A percentile compares a stretch with the other conserved stretches of the same genome.
Evolutionary conservation across 1,140 invertebrate species (phyloP).

Genomic region (Drosophila repleta): DNA sequence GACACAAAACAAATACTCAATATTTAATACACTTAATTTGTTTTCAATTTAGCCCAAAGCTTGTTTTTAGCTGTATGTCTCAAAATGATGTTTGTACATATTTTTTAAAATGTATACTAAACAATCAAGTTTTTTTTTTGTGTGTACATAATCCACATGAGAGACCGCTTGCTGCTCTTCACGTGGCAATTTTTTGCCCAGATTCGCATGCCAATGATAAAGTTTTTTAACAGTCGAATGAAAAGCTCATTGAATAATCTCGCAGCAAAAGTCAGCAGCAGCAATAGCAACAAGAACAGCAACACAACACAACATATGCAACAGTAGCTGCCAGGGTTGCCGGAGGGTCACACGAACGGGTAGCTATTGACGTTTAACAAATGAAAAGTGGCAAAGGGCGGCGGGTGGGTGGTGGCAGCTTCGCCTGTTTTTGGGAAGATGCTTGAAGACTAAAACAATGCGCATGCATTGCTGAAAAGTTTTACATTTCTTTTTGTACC

Average conservation of each 20-base stretch:
- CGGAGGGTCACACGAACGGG: slow-evolving; percentile 26
- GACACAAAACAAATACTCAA: too few species aligned
- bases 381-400: slow-evolving; percentile 6
- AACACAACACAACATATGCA: slow-evolving; percentile 51
- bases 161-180: slow-evolving; percentile 3
- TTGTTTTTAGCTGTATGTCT: too few species aligned
- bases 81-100: background rate
- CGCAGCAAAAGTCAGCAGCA: slow-evolving; percentile 26
- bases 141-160: slow-evolving; percentile 9
- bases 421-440: background rate
- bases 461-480: slow-evolving; percentile 70
- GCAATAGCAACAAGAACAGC: slow-evolving; percentile 19
- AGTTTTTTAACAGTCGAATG: slow-evolving; percentile 58
- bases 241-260: slow-evolving; percentile 72
- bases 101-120: background rate
- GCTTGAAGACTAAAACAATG: slow-evolving; percentile 54
- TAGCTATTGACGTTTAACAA: slow-evolving; percentile 62
- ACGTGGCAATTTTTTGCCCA: slow-evolving; percentile 41
- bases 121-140: background rate
- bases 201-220: slow-evolving; percentile 49
- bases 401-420: background rate
- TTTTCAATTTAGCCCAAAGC: background rate
- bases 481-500: slow-evolving; percentile 55
- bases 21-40: too few species aligned
- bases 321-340: slow-evolving; percentile 34